Base-by-base conservation (phyloP, 1,140 invertebrate species). In the honey bee (Apis mellifera) region DNA sequence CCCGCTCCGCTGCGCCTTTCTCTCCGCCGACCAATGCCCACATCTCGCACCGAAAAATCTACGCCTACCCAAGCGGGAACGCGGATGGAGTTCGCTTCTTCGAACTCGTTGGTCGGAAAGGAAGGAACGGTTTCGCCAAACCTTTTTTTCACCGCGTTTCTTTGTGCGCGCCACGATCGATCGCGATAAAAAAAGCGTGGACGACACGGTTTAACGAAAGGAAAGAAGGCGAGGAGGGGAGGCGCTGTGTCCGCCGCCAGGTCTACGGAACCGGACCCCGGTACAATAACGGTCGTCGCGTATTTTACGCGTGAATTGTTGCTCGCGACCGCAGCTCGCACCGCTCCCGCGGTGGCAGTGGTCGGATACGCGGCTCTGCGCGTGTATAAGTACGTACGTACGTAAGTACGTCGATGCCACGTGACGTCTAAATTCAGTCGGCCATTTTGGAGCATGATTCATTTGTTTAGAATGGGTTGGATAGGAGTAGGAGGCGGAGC, bases 401-500 rank as follows among this genome's bases (percentile, higher is more conserved):
- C 32, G 32, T 42, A 42, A 42, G 32, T 42, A 42, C 74, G 74
- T 73, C 87, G 75, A 78, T 83, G 81, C 90, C 91, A 92, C 92
- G 90, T 92, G 92, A 92, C 90, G 90, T 93, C 92, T 93, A 93
- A 93, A 93, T 93, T 93, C 92, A 90, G 92, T 86, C 92, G 90
- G 92, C 92, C 92, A 93, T 93, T 93, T 93, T 93, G 90, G 92
- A 92, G 89, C 87, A 92, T 93, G 92, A 93, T 93, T 93, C 92
- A 93, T 93, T 93, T 93, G 92, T 93, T 93, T 93, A 93, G 92
- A 93, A 93, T 90, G 91, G 91, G 87, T 90, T 90, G 92, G 91
- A 92, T 93, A 92, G 91, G 80, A 93, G 91, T 92, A 90, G 90
- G 88, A 92, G 93, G 93, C 93, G 93, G 93, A 93, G 93, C 88